Evolutionary conservation across 2,888 invertebrate genomes (phyloP), one percentile per base, ranked within the genome.

Genomic region (Lithosia quadra): DNA sequence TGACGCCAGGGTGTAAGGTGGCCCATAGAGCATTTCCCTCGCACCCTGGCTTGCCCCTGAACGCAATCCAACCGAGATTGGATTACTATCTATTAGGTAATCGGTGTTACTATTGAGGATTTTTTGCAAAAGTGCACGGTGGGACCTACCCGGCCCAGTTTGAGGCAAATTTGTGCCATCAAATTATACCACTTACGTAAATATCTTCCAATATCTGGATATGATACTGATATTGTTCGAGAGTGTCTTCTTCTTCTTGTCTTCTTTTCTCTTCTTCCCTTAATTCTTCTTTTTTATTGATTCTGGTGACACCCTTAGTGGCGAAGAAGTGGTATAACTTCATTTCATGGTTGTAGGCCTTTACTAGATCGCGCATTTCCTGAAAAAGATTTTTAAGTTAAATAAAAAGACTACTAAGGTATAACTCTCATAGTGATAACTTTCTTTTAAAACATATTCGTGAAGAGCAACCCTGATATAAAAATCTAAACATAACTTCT

Each of bases 311-410:
- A 0, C 97, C 96, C 86, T 98, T 98, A 24, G 96, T 95, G 0
- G 96, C 96, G 63, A 98, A 93, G 84, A 98, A 98, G 73, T 97
- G 96, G 84, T 96, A 96, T 13, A 97, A 91, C 71, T 96, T 97
- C 84, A 96, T 95, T 76, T 97, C 97, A 80, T 97, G 96, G 85
- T 98, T 97, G 59, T 97, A 95, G 1, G 96, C 95, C 61, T 97
- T 95, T 83, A 97, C 96, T 1, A 98, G 92, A 76, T 97, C 97
- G 74, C 97, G 96, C 97, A 98, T 97, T 94, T 98, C 98, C 90
- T 96, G 81, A 5, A 7, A 67, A 69, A 63, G n/a, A 28, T 28
- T 43, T 5, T 43, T 15, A 43, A 43, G 18, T 43, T 5, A 18
- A 1, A 18, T 18, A 18, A 43, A 43, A 18, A 49, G 49, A 49